Conservation (phyloP, 2,888 invertebrate genomes). For the Xylota segnis region DNA sequence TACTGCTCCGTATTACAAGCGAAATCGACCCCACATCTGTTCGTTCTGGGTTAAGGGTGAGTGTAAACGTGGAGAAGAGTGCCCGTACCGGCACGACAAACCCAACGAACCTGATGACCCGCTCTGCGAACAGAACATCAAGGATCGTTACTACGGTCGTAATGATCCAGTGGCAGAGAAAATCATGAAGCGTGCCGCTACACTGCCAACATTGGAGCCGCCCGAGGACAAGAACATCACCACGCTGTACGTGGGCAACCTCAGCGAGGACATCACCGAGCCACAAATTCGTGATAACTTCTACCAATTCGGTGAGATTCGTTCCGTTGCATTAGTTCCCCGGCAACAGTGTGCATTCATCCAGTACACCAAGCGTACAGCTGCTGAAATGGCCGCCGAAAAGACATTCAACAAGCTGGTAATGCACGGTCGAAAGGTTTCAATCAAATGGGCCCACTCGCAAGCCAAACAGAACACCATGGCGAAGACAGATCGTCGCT, state of each 20-base stretch:
- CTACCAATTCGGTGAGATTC: slow-evolving; percentile 99
- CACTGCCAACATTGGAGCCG: slow-evolving; percentile 96
- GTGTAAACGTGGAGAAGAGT: slow-evolving; percentile 96
- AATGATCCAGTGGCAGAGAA: slow-evolving; percentile 98
- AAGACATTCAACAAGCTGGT: slow-evolving; percentile 97
- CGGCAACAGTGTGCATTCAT: slow-evolving; percentile 99
- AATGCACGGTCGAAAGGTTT: slow-evolving; percentile 92
- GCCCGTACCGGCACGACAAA: slow-evolving; percentile 96
- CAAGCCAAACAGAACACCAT: slow-evolving; percentile 89
- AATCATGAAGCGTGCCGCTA: slow-evolving; percentile 92
- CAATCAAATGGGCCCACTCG: slow-evolving; percentile 99
- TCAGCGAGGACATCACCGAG: slow-evolving; percentile 94
- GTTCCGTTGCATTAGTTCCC: slow-evolving; percentile 95
- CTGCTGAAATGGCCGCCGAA: slow-evolving; percentile 97
- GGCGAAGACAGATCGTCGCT: slow-evolving; percentile 86
- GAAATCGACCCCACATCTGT: slow-evolving; percentile 96
- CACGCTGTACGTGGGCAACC: slow-evolving; percentile 98
- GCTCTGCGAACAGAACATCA: slow-evolving; percentile 95
- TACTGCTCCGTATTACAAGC: slow-evolving; percentile 95
- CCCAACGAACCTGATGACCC: slow-evolving; percentile 98
- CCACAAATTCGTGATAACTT: slow-evolving; percentile 97
- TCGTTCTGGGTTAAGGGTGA: slow-evolving; percentile 98
- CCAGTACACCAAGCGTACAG: slow-evolving; percentile 95
- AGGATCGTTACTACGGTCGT: slow-evolving; percentile 94
- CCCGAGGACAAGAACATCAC: slow-evolving; percentile 98